Evolutionary conservation across 1,140 invertebrate species (phyloP).

Genomic region (Maconellicoccus hirsutus): DNA sequence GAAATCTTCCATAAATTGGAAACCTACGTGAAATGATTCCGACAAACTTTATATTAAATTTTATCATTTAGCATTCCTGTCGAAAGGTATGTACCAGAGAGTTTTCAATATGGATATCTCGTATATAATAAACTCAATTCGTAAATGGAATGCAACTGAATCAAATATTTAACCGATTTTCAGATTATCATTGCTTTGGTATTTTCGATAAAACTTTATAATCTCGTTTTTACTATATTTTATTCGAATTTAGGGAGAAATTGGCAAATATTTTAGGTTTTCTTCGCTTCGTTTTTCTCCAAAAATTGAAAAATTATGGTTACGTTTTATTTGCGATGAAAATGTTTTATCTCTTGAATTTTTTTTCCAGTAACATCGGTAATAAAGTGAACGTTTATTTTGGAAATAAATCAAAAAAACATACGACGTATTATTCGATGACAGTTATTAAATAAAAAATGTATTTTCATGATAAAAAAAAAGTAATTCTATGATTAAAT

Average conservation of each 20-base stretch:
- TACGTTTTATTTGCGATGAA: too few species aligned
- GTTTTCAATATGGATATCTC: background rate
- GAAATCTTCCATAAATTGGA: background rate
- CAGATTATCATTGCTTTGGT: background rate
- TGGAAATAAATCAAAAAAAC: too few species aligned
- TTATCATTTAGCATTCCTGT: background rate
- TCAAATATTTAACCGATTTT: background rate
- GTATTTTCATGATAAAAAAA: background rate
- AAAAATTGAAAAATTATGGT: too few species aligned
- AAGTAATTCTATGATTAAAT: background rate
- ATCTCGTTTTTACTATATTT: too few species aligned
- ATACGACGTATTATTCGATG: too few species aligned
- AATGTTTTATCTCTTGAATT: too few species aligned
- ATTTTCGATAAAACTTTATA: background rate
- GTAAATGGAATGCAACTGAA: background rate
- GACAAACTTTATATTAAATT: background rate
- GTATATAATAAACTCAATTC: background rate
- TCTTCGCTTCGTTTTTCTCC: too few species aligned
- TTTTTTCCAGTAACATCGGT: too few species aligned
- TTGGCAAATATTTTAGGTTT: too few species aligned
- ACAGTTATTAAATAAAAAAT: too few species aligned
- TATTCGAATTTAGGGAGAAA: too few species aligned
- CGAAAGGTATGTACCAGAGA: background rate
- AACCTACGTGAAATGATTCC: background rate
- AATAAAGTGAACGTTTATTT: too few species aligned